Base-by-base conservation (phyloP, 2,888 invertebrate species). In the Euspilapteryx auroguttella region DNA sequence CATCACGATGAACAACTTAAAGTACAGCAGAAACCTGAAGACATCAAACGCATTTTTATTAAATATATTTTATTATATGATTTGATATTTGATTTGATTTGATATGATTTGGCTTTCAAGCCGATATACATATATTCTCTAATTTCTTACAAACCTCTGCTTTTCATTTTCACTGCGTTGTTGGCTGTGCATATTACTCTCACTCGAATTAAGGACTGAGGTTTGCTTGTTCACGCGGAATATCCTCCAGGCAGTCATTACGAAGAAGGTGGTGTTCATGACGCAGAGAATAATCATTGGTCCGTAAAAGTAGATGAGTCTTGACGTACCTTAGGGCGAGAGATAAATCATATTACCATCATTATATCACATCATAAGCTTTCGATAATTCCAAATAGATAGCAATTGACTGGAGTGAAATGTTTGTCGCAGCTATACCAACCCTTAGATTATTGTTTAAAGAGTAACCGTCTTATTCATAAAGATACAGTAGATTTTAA, bases 1-100 rank as follows among this genome's bases (percentile, higher is more conserved):
- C 86, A 87, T 87, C 6, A 86, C 84, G 31, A 83, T 61, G 44
- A 87, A 82, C 12, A 87, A 55, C 47, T 87, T 87, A 35, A 86
- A 39, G 50, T 86, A 87, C 1, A 87, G 61, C 31, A 80, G 65
- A 37, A 85, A 80, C 47, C 87, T 87, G 65, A n/a, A 59, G 22
- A 29, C 31, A 35, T 4, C n/a, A 13, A 15, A 25, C 9, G 20
- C 20, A 14, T n/a, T n/a, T n/a, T n/a, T n/a, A n/a, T n/a, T n/a
- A n/a, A n/a, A n/a, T n/a, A n/a, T n/a, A n/a, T n/a, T n/a, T n/a
- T n/a, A n/a, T n/a, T n/a, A n/a, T n/a, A n/a, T n/a, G n/a, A n/a
- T n/a, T n/a, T n/a, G n/a, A n/a, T n/a, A n/a, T n/a, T n/a, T n/a
- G n/a, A n/a, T n/a, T n/a, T n/a, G n/a, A n/a, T n/a, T n/a, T n/a